Conservation (phyloP, 2,113 vertebrate species). For the Corythoichthys haematopterus region DNA sequence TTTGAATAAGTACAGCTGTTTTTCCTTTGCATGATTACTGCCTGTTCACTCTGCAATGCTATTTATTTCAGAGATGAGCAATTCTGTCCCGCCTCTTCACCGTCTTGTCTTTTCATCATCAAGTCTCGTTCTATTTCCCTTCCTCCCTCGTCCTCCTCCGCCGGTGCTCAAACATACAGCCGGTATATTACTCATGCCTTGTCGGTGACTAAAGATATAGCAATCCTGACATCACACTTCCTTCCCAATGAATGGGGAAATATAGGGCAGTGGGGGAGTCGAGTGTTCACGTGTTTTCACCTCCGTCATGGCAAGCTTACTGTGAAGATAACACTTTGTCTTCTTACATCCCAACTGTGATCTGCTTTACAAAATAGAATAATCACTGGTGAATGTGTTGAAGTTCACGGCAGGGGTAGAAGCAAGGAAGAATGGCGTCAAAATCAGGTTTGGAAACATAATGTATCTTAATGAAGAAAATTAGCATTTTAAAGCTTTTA, state of each 20-base stretch:
- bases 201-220: constrained; percentile 39
- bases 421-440: constrained; percentile 8
- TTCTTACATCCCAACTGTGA: constrained; percentile 20
- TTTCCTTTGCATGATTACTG: constrained; percentile 21
- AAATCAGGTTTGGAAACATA: background rate
- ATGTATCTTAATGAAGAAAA: constrained; percentile 33
- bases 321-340: constrained; percentile 12
- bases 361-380: constrained; percentile 30
- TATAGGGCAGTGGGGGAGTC: constrained; percentile 35
- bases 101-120: constrained; percentile 30
- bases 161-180: constrained; percentile 26
- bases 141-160: constrained; percentile 16
- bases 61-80: constrained; percentile 33
- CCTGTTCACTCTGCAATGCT: constrained; percentile 28
- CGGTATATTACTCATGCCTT: constrained; percentile 22
- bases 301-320: constrained; percentile 2
- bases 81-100: constrained; percentile 23
- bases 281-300: constrained; percentile 44
- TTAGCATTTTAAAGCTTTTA: background rate
- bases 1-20: constrained; percentile 56
- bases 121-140: constrained; percentile 48
- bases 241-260: constrained; percentile 45
- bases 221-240: constrained; percentile 22
- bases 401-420: constrained; percentile 10
- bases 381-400: constrained; percentile 16